These are phyloP conservation scores for Melipona quadrifasciata DNA, from an alignment of 1,140 invertebrate species.

Conservation along the genomic window DNA sequence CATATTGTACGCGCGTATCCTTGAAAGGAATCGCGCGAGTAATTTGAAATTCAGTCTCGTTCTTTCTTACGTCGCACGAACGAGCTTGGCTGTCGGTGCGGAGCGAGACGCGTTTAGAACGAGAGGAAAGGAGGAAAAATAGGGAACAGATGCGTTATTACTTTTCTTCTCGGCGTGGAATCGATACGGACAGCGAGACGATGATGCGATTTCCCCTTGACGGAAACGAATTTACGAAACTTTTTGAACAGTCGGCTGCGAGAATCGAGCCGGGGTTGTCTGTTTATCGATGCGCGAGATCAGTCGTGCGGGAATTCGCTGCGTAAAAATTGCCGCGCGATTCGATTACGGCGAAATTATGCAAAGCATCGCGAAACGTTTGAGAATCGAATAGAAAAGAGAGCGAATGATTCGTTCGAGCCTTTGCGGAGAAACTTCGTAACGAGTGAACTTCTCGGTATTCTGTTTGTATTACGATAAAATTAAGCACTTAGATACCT, in stretches of 20 bases:
- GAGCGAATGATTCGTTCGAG: not conserved
- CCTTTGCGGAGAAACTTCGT: not conserved
- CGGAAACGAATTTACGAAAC: slow-evolving; percentile 56
- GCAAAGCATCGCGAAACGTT: not conserved
- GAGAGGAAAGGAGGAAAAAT: not conserved
- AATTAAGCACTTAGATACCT: too few species aligned
- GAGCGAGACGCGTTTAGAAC: not conserved
- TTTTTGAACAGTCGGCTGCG: slow-evolving; percentile 13
- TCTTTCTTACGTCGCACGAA: slow-evolving; percentile 67
- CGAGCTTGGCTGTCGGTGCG: slow-evolving; percentile 53
- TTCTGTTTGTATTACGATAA: not conserved
- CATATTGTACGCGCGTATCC: not conserved
- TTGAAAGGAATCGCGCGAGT: slow-evolving; percentile 48
- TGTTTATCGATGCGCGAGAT: slow-evolving; percentile 40
- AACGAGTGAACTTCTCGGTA: not conserved
- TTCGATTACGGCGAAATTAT: not conserved
- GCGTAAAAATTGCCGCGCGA: not conserved
- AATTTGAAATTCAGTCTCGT: slow-evolving; percentile 72
- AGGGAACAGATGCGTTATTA: slow-evolving; percentile 42
- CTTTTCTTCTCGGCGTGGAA: slow-evolving; percentile 26
- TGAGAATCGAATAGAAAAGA: not conserved
- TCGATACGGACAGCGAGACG: slow-evolving; percentile 47
- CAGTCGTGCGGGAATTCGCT: slow-evolving; percentile 43
- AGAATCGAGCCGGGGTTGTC: not conserved
- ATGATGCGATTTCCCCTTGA: slow-evolving; percentile 56